phyloP scores from a whole-genome alignment of 1,140 invertebrate genomes.

The Aleiodes sp. region DNA sequence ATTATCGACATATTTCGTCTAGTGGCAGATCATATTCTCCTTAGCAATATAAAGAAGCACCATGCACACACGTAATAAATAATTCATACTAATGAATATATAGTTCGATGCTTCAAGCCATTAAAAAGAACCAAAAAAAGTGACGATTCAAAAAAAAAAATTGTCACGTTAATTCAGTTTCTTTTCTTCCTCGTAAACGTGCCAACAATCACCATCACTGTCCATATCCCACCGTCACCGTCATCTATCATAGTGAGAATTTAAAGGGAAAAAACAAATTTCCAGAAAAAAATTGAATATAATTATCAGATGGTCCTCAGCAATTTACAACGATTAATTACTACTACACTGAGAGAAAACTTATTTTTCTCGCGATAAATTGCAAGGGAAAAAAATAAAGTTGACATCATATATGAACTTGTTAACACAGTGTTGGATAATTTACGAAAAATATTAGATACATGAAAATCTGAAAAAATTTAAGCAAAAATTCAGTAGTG shows the following conservation, averaged over 20 bases:
- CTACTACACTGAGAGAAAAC: no score
- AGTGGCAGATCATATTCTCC: conserved; percentile 19
- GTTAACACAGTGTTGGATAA: no score
- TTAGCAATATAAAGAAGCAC: conserved; percentile 58
- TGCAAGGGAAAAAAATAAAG: no score
- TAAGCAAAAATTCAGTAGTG: no score
- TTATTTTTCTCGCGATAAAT: no score
- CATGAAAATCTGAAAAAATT: no score
- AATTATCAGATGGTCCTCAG: not conserved
- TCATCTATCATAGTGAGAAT: conserved; percentile 36
- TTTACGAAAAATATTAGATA: no score
- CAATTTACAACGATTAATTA: not conserved
- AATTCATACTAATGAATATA: conserved; percentile 33
- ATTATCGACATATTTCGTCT: conserved; percentile 44
- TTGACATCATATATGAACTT: no score
- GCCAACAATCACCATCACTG: conserved; percentile 38
- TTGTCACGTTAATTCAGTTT: conserved; percentile 15
- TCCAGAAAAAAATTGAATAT: not conserved
- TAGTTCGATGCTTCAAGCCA: conserved; percentile 59
- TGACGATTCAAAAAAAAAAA: conserved; percentile 37
- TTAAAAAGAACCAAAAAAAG: conserved; percentile 42
- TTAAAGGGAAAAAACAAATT: not conserved
- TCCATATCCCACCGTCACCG: conserved; percentile 45
- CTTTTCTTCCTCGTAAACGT: not conserved
- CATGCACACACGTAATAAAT: conserved; percentile 54